Conservation (phyloP, 2,797 vertebrate species). For the Taeniopygia guttata region DNA sequence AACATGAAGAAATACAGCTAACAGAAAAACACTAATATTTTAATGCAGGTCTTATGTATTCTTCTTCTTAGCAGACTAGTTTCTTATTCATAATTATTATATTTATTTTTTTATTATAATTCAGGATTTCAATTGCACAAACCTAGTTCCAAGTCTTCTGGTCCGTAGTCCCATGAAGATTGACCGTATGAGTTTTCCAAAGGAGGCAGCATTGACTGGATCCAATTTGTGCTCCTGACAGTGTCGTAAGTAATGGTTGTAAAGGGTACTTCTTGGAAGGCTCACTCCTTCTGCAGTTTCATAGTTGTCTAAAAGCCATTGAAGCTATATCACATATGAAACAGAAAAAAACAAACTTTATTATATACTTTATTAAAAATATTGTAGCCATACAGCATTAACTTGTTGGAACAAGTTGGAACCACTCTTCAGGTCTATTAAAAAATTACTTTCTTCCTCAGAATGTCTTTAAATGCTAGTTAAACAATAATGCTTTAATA, state of each 20-base stretch:
- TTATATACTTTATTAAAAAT: constrained; percentile 15
- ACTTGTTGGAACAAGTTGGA: neutral
- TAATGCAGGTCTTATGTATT: neutral
- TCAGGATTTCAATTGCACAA: constrained; percentile 37
- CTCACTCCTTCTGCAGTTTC: constrained; percentile 85
- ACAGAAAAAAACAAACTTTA: neutral
- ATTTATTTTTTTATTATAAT: neutral
- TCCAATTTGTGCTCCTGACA: constrained; percentile 85
- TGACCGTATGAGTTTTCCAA: constrained; percentile 84
- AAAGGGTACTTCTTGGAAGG: constrained; percentile 82
- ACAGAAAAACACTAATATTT: neutral
- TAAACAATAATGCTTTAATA: neutral
- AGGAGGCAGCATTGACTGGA: constrained; percentile 84
- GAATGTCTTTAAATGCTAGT: neutral
- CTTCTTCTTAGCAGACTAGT: neutral
- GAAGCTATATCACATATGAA: constrained; percentile 74
- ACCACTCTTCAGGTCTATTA: neutral
- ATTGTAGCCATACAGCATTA: neutral
- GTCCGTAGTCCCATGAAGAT: constrained; percentile 84
- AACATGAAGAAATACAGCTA: neutral
- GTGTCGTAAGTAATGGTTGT: constrained; percentile 84
- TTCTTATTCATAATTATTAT: neutral
- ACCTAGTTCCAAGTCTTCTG: constrained; percentile 84
- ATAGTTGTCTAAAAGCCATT: constrained; percentile 85
- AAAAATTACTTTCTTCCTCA: neutral